These are phyloP conservation scores for Eueremaeus valkanovi DNA, from an alignment of 2,888 invertebrate species.

Conservation along the genomic window DNA sequence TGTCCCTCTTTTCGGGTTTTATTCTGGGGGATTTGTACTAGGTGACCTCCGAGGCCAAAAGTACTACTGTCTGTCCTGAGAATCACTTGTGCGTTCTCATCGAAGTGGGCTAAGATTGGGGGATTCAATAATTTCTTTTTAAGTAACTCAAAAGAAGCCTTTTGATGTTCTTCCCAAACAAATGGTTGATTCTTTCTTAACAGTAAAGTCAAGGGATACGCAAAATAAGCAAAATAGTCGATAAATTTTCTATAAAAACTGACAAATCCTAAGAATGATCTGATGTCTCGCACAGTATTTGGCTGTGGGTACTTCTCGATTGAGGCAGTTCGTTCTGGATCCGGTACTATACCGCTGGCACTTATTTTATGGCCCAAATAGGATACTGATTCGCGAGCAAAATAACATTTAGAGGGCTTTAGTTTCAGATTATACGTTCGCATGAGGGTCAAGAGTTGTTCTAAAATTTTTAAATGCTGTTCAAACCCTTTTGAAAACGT, in stretches of 20 bases:
- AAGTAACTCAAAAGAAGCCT: not conserved
- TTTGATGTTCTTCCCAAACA: not conserved
- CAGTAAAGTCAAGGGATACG: not conserved
- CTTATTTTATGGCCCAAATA: conserved; percentile 17
- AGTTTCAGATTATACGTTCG: not conserved
- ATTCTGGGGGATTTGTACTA: not conserved
- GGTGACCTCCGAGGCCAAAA: not conserved
- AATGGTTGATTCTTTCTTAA: not conserved
- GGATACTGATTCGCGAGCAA: not conserved
- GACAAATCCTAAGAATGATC: not conserved
- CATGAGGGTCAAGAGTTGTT: no score
- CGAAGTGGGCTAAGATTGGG: not conserved
- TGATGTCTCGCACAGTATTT: not conserved
- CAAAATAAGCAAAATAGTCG: not conserved
- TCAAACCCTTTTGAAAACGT: no score
- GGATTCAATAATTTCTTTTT: not conserved
- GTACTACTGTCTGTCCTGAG: not conserved
- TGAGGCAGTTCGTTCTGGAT: not conserved
- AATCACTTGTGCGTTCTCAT: not conserved
- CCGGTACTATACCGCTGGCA: not conserved
- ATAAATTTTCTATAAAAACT: conserved; percentile 16
- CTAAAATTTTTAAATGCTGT: no score
- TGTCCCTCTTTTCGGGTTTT: no score
- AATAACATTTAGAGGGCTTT: conserved; percentile 11
- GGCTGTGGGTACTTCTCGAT: not conserved